Evolutionary conservation across 92 coral and sea anemone genomes (phyloP), one percentile per base, ranked within the genome.

Genomic region (Paramuricea clavata): DNA sequence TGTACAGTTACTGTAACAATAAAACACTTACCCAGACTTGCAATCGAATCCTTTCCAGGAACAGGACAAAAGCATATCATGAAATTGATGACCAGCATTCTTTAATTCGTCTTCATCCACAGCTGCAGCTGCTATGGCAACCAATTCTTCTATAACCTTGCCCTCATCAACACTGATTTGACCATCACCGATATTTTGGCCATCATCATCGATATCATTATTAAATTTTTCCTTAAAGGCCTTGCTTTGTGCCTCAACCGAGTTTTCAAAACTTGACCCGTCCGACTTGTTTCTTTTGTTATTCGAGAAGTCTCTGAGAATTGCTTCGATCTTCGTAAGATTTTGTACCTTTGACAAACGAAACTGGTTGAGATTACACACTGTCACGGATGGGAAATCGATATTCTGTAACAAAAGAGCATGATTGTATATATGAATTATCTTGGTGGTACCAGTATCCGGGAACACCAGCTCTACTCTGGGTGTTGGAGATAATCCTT

Each of bases 331-430:
- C 1, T 17, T 12, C 11, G 16, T 2, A 33, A 74, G 16, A 22
- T 44, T 44, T 19, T 27, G 44, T 22, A 74, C 25, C 44, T 42
- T 26, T 19, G 57, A 44, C 27, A 23, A 0, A 0, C 94, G 85
- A 15, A 84, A 65, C 73, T 60, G 78, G 87, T 88, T 91, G 36
- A 88, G 94, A 44, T 91, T 91, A 49, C 94, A 91, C 33, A 91
- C 59, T 12, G 94, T 91, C 13, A 91, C 83, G 0, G 91, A 80
- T 0, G 94, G 94, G 82, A 88, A 91, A 23, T 87, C 81, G 62
- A 91, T 61, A 30, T 86, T 88, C 94, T 91, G 33, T 44, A 75
- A 32, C 67, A 1, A 71, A n/a, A 71, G 54, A n/a, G n/a, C n/a
- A n/a, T n/a, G n/a, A n/a, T n/a, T n/a, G n/a, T n/a, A n/a, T n/a